Conservation (phyloP, 2,113 vertebrate species). For the Pangasianodon gigas region DNA sequence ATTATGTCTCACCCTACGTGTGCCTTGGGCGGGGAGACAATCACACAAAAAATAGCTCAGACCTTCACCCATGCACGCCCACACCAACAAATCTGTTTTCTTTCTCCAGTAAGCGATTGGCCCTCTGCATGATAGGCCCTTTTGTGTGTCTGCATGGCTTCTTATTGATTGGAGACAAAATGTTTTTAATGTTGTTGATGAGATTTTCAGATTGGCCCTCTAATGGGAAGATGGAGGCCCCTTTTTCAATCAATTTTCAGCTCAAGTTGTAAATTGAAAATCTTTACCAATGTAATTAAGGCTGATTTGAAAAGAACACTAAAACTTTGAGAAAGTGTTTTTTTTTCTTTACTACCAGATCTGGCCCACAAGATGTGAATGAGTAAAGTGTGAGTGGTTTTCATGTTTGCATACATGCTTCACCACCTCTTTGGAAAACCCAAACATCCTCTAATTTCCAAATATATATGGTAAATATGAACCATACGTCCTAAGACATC, state of each 20-base stretch:
- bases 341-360: slow-evolving; percentile 33
- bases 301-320: slow-evolving; percentile 70
- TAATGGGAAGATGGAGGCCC: slow-evolving; percentile 74
- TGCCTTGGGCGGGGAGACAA: slow-evolving; percentile 50
- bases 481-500: not conserved
- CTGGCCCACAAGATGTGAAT: slow-evolving; percentile 48
- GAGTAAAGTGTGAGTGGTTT: slow-evolving; percentile 54
- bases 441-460: not conserved
- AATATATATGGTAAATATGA: not conserved
- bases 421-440: not conserved
- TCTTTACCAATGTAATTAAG: slow-evolving; percentile 78
- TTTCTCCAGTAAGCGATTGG: slow-evolving; percentile 63
- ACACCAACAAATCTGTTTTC: slow-evolving; percentile 53
- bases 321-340: slow-evolving; percentile 65
- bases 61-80: slow-evolving; percentile 67
- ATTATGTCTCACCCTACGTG: slow-evolving; percentile 71
- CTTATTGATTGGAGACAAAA: slow-evolving; percentile 78
- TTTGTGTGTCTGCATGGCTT: slow-evolving; percentile 72
- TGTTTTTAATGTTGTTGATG: slow-evolving; percentile 82
- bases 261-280: slow-evolving; percentile 79
- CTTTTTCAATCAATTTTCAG: slow-evolving; percentile 76
- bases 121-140: slow-evolving; percentile 70
- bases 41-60: slow-evolving; percentile 67
- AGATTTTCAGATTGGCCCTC: slow-evolving; percentile 76
- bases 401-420: slow-evolving; percentile 22